Base-by-base conservation (phyloP, 2,888 invertebrate genomes). In the Tillus elongatus region DNA sequence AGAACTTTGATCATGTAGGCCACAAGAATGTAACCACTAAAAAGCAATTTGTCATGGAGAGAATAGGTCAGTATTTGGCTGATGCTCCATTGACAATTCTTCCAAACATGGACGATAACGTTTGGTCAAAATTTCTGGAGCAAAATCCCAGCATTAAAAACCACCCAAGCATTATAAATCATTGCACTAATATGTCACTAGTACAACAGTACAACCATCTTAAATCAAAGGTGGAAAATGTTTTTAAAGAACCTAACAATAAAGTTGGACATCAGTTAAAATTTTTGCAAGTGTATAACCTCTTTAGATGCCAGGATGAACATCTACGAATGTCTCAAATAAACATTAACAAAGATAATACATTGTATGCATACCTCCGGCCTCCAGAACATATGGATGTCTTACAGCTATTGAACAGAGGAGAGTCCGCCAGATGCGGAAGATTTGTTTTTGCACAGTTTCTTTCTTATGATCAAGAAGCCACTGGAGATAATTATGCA, bases 21-120 rank as follows among this genome's bases (percentile, higher is more conserved):
- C 52, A 51, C 2, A 36, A 39, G 19, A 37, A 35, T 63, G 67
- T 37, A 30, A 42, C 65, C 41, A 70, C 72, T 30, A 69, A 68
- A 53, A 66, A 67, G 40, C 69, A 78, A 43, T 88, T 89, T 53
- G 87, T 88, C 61, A 71, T 95, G 51, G 93, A 95, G 66, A 77
- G 85, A 55, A 73, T 95, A 30, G 93, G 93, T 0, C 90, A 95
- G 62, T 95, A 95, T 68, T 69, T 95, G 39, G 76, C 82, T 49
- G 81, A 89, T 57, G 71, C 73, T 47, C 79, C 82, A 41, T 66
- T 93, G 15, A 75, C 77, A 13, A 77, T 79, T 47, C 71, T 78
- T 8, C 74, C 79, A n/a, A 77, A 82, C 51, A 71, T 76, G 40
- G 75, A 77, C 41, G 75, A 75, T 32, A 88, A 88, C 58, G 77